phyloP scores from a whole-genome alignment of 2,113 vertebrate genomes.

The Mohoua ochrocephala region DNA sequence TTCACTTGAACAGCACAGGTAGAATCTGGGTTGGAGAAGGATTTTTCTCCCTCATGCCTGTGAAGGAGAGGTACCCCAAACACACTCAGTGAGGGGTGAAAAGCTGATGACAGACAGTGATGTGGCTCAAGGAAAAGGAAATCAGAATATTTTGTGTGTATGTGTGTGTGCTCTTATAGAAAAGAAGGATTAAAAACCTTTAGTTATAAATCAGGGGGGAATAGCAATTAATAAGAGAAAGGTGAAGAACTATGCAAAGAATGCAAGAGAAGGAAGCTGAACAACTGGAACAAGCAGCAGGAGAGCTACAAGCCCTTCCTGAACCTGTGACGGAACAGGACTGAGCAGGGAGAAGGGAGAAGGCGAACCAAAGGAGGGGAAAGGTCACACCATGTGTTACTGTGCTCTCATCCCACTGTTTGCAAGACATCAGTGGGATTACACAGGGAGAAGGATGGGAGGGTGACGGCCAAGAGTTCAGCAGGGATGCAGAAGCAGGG shows the following conservation, averaged over 20 bases:
- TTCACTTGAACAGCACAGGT: background rate
- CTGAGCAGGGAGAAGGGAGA: background rate
- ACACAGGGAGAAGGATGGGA: background rate
- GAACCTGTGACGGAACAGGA: background rate
- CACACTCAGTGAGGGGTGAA: fast-evolving
- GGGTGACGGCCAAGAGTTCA: background rate
- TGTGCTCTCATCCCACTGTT: background rate
- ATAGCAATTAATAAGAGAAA: background rate
- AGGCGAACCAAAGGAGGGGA: background rate
- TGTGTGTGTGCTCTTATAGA: background rate
- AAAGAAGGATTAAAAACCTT: background rate
- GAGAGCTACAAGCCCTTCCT: background rate
- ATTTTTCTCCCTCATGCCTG: background rate
- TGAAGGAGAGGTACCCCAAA: background rate
- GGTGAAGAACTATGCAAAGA: background rate
- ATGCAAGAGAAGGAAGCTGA: background rate
- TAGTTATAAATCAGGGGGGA: background rate
- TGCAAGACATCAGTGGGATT: background rate
- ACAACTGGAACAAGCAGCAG: background rate
- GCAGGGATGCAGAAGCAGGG: background rate
- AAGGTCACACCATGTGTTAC: background rate
- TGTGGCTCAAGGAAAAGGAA: background rate
- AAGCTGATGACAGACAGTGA: background rate
- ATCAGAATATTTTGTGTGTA: background rate
- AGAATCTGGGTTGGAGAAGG: background rate